phyloP scores from a whole-genome alignment of 2,113 vertebrate species.

The Scortum barcoo region DNA sequence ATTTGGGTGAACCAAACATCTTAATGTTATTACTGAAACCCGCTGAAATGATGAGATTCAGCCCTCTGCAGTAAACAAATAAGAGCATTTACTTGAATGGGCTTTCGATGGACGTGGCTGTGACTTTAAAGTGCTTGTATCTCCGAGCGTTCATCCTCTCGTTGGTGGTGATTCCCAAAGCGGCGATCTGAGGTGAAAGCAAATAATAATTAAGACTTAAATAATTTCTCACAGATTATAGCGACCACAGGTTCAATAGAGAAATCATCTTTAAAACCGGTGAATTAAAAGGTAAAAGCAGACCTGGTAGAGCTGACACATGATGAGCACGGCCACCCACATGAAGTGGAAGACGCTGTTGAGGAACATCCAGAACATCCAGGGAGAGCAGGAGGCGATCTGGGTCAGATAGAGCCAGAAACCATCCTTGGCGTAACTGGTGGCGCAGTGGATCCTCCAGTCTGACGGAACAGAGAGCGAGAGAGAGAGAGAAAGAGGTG shows the following conservation, averaged over 20 bases:
- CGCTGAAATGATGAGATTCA: neutral
- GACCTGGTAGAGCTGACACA: conserved; percentile 99
- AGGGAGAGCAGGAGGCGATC: conserved; percentile 97
- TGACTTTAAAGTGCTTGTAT: conserved; percentile 99
- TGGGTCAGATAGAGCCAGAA: conserved; percentile 98
- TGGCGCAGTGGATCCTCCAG: conserved; percentile 96
- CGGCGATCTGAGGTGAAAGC: conserved; percentile 88
- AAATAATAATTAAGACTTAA: neutral
- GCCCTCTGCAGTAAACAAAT: neutral
- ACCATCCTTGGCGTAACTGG: conserved; percentile 93
- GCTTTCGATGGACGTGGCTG: conserved; percentile 98
- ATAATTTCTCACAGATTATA: too few relatives aligned
- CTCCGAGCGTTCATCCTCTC: conserved; percentile 99
- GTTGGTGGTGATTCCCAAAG: conserved; percentile 98
- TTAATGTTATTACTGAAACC: neutral
- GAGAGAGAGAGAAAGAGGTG: neutral
- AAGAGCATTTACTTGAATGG: conserved; percentile 94
- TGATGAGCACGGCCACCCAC: conserved; percentile 99
- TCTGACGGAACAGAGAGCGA: conserved; percentile 81
- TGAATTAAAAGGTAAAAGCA: neutral
- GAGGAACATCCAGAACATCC: conserved; percentile 99
- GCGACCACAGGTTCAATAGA: too few relatives aligned
- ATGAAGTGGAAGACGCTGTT: conserved; percentile 99
- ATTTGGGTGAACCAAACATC: too few relatives aligned
- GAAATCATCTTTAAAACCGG: neutral